These are phyloP conservation scores for Pseudolaguvia tuberculata DNA, from an alignment of 2,113 vertebrate species.

Conservation along the genomic window DNA sequence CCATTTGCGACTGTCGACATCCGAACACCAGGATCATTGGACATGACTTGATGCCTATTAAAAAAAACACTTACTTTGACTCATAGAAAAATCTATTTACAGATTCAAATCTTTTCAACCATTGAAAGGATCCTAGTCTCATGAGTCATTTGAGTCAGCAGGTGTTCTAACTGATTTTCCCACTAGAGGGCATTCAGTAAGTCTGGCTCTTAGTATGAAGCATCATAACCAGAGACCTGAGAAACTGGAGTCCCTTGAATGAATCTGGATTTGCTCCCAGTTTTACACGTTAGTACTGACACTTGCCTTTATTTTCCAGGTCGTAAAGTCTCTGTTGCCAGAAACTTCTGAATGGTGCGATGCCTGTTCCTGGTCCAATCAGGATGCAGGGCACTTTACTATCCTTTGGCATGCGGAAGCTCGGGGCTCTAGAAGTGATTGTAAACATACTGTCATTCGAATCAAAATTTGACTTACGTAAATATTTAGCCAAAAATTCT, in stretches of 20 bases:
- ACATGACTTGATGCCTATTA: constrained; percentile 78
- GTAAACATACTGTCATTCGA: background rate
- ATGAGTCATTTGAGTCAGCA: no score
- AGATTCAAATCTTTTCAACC: no score
- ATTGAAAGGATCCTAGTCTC: no score
- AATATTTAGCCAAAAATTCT: no score
- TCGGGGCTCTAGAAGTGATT: constrained; percentile 71
- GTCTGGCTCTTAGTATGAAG: no score
- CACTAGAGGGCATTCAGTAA: no score
- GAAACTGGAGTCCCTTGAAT: no score
- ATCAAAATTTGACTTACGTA: background rate
- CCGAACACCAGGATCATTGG: constrained; percentile 95
- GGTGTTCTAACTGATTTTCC: no score
- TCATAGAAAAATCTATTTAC: no score
- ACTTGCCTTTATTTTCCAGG: constrained; percentile 83
- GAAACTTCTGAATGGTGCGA: constrained; percentile 97
- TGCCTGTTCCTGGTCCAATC: constrained; percentile 91
- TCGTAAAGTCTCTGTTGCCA: constrained; percentile 94
- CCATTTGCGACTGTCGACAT: constrained; percentile 90
- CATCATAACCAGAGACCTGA: no score
- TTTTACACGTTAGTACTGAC: rapidly evolving
- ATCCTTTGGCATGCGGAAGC: constrained; percentile 91
- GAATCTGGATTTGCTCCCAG: no score
- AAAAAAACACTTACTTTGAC: background rate
- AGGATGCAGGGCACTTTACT: constrained; percentile 89